phyloP scores from a whole-genome alignment of 1,140 invertebrate genomes.

The Saccostrea glomerata region DNA sequence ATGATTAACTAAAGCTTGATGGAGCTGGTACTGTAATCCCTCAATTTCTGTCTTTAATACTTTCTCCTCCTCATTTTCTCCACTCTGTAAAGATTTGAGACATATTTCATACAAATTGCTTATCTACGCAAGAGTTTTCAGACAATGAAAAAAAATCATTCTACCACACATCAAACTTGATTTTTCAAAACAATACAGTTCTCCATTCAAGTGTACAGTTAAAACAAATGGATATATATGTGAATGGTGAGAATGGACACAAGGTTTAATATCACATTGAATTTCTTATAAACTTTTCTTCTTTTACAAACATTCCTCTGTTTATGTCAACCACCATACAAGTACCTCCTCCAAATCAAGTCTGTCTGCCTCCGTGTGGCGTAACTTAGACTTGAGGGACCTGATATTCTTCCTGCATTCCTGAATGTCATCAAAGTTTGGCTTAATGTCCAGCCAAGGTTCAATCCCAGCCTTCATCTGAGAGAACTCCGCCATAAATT shows the following conservation, averaged over 20 bases:
- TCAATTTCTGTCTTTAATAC: constrained; percentile 61
- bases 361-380: constrained; percentile 69
- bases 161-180: too few species aligned
- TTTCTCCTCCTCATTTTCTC: constrained; percentile 50
- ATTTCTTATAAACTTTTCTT: too few species aligned
- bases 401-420: constrained; percentile 59
- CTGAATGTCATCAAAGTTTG: constrained; percentile 59
- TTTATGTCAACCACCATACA: too few species aligned
- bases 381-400: constrained; percentile 67
- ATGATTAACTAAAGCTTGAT: constrained; percentile 58
- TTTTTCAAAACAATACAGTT: too few species aligned
- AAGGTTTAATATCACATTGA: too few species aligned
- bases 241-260: too few species aligned
- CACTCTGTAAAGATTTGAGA: constrained; percentile 53
- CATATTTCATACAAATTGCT: neutral
- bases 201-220: too few species aligned
- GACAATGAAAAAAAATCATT: too few species aligned
- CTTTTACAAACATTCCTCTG: too few species aligned
- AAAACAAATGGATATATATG: too few species aligned
- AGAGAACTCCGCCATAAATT: constrained; percentile 57
- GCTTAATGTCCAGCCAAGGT: constrained; percentile 63
- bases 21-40: constrained; percentile 62
- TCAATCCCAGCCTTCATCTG: constrained; percentile 56
- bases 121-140: too few species aligned
- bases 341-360: constrained; percentile 69